Conservation (phyloP, 2,888 invertebrate genomes). For the Tipula confusa region DNA sequence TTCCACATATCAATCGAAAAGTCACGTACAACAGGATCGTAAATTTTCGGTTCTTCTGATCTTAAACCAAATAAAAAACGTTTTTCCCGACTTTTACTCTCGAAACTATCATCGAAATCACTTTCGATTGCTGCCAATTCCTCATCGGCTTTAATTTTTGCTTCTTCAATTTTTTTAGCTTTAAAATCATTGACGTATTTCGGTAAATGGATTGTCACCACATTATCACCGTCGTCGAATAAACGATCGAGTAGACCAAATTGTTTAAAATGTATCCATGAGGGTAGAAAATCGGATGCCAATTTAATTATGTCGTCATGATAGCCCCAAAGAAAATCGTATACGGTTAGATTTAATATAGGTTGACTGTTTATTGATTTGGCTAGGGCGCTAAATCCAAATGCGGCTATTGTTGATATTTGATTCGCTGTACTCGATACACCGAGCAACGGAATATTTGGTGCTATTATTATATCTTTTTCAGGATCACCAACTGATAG, state of each 20-base stretch:
- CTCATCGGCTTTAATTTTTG: background rate
- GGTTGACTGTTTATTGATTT: constrained; percentile 56
- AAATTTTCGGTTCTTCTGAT: constrained; percentile 37
- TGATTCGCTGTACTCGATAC: constrained; percentile 44
- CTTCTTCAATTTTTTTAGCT: background rate
- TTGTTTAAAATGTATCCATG: constrained; percentile 66
- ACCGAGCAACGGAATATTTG: constrained; percentile 60
- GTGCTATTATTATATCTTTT: constrained; percentile 57
- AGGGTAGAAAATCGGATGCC: constrained; percentile 66
- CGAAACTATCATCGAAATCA: background rate
- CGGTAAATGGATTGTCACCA: constrained; percentile 54
- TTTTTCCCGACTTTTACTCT: background rate
- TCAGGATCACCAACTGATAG: constrained; percentile 62
- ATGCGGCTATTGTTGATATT: constrained; percentile 50
- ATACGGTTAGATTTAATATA: constrained; percentile 59
- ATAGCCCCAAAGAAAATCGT: constrained; percentile 79
- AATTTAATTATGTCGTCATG: constrained; percentile 67
- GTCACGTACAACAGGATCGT: constrained; percentile 41
- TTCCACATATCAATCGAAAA: constrained; percentile 62
- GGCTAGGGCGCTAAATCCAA: constrained; percentile 58
- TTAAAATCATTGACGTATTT: constrained; percentile 32
- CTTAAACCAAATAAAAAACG: constrained; percentile 36
- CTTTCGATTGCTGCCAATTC: background rate
- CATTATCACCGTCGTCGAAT: constrained; percentile 59
- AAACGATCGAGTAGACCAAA: constrained; percentile 81